Conservation (phyloP, 2,113 vertebrate species). For the Syngnathus floridae region DNA sequence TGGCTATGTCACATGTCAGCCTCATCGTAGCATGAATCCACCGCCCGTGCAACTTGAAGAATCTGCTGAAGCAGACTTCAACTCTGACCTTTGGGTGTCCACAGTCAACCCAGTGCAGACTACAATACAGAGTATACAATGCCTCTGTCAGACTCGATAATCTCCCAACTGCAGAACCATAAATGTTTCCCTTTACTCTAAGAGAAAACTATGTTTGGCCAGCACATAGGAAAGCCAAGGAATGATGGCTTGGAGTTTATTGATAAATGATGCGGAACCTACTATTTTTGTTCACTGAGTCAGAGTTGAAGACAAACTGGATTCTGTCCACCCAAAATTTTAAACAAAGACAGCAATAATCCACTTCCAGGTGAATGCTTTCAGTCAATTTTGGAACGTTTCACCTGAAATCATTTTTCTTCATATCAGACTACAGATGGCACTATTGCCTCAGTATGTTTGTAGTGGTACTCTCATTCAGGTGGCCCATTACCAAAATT, state of each 20-base stretch:
- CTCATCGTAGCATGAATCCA: background rate
- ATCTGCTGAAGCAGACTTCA: background rate
- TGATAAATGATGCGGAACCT: slow-evolving; percentile 10
- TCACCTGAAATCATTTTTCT: slow-evolving; percentile 24
- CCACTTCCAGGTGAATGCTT: slow-evolving; percentile 10
- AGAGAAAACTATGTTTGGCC: slow-evolving; percentile 24
- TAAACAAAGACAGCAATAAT: background rate
- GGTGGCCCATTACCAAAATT: background rate
- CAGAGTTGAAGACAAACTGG: slow-evolving; percentile 16
- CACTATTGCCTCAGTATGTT: slow-evolving; percentile 62
- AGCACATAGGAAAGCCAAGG: slow-evolving; percentile 16
- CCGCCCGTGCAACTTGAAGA: background rate
- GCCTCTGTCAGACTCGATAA: slow-evolving; percentile 1
- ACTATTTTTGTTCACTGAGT: slow-evolving; percentile 23
- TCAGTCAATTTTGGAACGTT: slow-evolving; percentile 13
- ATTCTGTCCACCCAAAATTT: slow-evolving; percentile 5
- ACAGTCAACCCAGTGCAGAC: slow-evolving; percentile 11
- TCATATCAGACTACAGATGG: slow-evolving; percentile 70
- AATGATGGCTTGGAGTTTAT: slow-evolving; percentile 27
- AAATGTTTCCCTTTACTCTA: slow-evolving; percentile 29
- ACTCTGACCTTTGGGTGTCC: slow-evolving; percentile 5
- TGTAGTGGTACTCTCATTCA: background rate
- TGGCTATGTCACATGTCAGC: background rate
- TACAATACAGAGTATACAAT: background rate
- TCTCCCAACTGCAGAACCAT: background rate